Percentiles rank a stretch among this genome's conserved stretches.
These are phyloP conservation scores for Neodiprion lecontei DNA, from an alignment of 1,140 invertebrate species.

Conservation along the genomic window DNA sequence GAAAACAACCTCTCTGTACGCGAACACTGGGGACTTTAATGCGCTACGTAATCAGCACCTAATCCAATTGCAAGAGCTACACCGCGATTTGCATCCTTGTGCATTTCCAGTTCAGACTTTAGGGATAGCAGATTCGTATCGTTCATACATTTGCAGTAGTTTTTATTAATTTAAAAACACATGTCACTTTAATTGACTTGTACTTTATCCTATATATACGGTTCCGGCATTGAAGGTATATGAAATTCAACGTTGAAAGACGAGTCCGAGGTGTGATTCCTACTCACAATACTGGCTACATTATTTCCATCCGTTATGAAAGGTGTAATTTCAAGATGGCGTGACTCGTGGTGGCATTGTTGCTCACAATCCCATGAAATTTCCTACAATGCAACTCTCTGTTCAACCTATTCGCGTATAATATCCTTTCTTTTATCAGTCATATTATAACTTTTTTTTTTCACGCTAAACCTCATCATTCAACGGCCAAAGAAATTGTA, in stretches of 20 bases:
- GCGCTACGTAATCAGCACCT: neutral
- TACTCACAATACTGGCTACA: conserved; percentile 33
- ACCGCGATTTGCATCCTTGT: too few species aligned
- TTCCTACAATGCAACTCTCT: conserved; percentile 9
- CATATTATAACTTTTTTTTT: too few species aligned
- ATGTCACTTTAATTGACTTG: too few species aligned
- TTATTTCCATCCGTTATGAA: conserved; percentile 31
- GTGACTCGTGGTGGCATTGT: conserved; percentile 31
- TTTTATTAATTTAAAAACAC: too few species aligned
- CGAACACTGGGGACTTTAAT: neutral
- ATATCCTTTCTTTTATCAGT: neutral
- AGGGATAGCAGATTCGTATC: too few species aligned
- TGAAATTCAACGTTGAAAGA: neutral
- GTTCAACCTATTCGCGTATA: neutral
- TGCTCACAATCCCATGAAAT: conserved; percentile 40
- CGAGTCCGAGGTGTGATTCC: conserved; percentile 28
- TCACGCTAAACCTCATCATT: too few species aligned
- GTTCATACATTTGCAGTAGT: too few species aligned
- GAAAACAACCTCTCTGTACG: neutral
- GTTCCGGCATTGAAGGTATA: neutral
- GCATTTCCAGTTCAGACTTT: too few species aligned
- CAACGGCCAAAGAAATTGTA: too few species aligned
- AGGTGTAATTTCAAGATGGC: conserved; percentile 35
- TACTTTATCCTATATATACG: neutral
- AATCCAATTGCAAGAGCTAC: neutral